Conservation (phyloP, 2,797 vertebrate species). For the Cossypha polioptera region DNA sequence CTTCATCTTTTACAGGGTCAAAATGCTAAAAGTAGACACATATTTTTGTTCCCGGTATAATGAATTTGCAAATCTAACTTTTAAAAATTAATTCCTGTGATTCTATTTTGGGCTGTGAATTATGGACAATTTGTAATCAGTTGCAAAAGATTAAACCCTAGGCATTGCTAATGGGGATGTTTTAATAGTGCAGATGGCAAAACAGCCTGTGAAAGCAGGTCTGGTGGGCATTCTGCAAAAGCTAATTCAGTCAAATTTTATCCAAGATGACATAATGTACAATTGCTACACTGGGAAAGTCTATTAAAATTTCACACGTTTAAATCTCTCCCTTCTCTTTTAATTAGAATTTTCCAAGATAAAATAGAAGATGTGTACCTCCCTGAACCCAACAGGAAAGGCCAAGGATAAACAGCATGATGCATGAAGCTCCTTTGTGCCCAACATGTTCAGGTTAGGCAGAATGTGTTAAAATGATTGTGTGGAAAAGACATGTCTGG, state of each 20-base stretch:
- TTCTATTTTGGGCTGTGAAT: constrained; percentile 49
- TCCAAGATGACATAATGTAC: constrained; percentile 47
- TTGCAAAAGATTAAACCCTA: constrained; percentile 64
- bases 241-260: constrained; percentile 57
- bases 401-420: constrained; percentile 20
- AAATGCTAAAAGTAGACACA: background rate
- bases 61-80: background rate
- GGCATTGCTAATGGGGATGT: constrained; percentile 51
- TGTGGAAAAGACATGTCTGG: constrained; percentile 37
- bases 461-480: constrained; percentile 24
- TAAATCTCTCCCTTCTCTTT: constrained; percentile 21
- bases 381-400: background rate
- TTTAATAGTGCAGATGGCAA: constrained; percentile 73
- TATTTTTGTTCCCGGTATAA: background rate
- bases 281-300: background rate
- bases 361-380: background rate
- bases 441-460: constrained; percentile 14
- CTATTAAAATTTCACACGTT: constrained; percentile 55
- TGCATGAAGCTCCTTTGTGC: background rate
- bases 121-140: constrained; percentile 61
- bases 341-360: constrained; percentile 44
- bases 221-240: constrained; percentile 67
- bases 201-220: constrained; percentile 67
- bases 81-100: constrained; percentile 35
- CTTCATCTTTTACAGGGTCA: background rate